Evolutionary conservation across 2,888 invertebrate genomes (phyloP), one percentile per base, ranked within the genome.

Genomic region (Spodoptera picta): DNA sequence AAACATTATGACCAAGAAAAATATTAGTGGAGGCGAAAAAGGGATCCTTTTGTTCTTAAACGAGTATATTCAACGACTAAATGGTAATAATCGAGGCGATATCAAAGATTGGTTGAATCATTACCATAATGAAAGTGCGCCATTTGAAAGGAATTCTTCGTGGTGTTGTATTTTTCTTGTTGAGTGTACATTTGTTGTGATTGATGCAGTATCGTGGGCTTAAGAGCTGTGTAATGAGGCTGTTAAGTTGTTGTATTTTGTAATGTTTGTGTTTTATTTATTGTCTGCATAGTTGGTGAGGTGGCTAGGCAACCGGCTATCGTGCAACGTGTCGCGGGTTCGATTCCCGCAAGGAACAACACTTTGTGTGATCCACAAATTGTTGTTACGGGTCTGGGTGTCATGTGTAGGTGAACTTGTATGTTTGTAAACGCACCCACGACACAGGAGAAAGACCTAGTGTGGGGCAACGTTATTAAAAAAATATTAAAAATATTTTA

Each of bases 71-170:
- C 41, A 63, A 55, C 59, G 65, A 65, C 77, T 73, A 73, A 78
- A 76, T 56, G 77, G 75, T 71, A 60, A 77, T 83, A 81, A 81
- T 82, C 79, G 69, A 63, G 49, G 74, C 76, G 74, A 81, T 83
- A 80, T 78, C 80, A 81, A 69, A 79, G 80, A 77, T 77, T 81
- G 80, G 77, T 80, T 60, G 66, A 73, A 73, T 72, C 83, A 82
- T 85, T 84, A 84, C 9, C 81, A 83, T 85, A 81, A 84, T 84
- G 80, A 83, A 82, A 83, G 48, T 66, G 71, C 43, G 57, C 52
- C 58, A 57, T 65, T 60, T 77, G 65, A 65, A 69, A 68, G 46
- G 24, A 55, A 58, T 65, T 73, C 45, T 62, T 49, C 6, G 4
- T 7, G 31, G 24, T 11, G 4, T 52, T 60, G 57, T 54, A 48